Evolutionary conservation across 2,113 vertebrate species (phyloP).

Genomic region (Antennarius striatus): DNA sequence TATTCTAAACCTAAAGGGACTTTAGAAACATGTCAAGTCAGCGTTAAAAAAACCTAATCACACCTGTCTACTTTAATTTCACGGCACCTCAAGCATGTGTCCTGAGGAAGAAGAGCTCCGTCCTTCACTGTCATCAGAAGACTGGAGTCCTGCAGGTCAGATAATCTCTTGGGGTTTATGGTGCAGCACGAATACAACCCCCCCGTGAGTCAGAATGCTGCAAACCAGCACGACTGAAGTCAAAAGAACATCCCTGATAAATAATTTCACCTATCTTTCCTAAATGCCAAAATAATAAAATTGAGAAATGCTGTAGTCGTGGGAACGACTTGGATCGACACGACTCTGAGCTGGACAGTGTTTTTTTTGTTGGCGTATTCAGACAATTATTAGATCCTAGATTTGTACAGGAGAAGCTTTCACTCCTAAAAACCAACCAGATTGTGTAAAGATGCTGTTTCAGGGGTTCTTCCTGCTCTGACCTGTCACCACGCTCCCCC

Average conservation of each 20-base stretch:
- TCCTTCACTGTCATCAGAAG: slow-evolving; percentile 41
- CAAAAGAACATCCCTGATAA: not conserved
- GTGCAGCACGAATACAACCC: slow-evolving; percentile 37
- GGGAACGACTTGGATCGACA: not conserved
- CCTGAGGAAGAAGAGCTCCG: slow-evolving; percentile 22
- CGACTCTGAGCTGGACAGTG: not conserved
- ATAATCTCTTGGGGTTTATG: slow-evolving; percentile 64
- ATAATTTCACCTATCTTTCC: not conserved
- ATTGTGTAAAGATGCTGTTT: not conserved
- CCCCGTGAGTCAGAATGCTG: not conserved
- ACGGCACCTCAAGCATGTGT: not conserved
- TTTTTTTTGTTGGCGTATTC: not conserved
- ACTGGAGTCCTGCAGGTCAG: slow-evolving; percentile 36
- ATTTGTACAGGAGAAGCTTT: not conserved
- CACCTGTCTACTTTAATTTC: slow-evolving; percentile 21
- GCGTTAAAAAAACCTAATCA: not conserved
- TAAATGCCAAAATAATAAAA: not conserved
- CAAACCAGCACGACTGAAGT: slow-evolving; percentile 7
- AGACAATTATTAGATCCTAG: not conserved
- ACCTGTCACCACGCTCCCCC: not conserved
- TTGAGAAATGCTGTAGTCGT: not conserved
- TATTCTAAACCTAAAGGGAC: no score
- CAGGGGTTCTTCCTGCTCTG: not conserved
- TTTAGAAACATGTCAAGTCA: slow-evolving; percentile 6
- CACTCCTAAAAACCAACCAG: not conserved